phyloP scores from a whole-genome alignment of 2,113 vertebrate species.

The Trichechus manatus region DNA sequence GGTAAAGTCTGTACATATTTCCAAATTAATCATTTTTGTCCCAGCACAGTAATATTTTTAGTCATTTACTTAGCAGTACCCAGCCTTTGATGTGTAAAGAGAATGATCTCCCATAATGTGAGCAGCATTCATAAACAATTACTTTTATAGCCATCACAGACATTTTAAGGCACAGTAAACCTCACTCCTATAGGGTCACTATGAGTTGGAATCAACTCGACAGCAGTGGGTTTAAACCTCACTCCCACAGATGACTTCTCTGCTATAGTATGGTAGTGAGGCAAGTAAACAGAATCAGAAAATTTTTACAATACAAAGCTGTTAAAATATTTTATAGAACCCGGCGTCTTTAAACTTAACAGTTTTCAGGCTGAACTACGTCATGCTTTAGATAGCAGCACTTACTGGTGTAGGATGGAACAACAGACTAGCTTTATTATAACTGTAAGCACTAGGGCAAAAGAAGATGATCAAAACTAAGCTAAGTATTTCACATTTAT shows the following conservation, averaged over 20 bases:
- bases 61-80: constrained; percentile 9
- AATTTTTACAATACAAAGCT: not conserved
- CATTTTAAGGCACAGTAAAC: not conserved
- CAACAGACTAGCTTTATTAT: not conserved
- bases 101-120: not conserved
- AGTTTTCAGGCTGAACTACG: not conserved
- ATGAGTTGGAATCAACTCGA: no score
- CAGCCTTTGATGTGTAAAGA: constrained; percentile 2
- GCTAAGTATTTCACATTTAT: not conserved
- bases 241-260: not conserved
- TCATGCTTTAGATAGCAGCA: not conserved
- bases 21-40: constrained; percentile 13
- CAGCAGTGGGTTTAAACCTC: no score
- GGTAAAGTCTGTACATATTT: not conserved
- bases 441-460: not conserved
- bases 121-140: constrained; percentile 26
- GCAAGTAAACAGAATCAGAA: not conserved
- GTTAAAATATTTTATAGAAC: not conserved
- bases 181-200: not conserved
- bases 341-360: not conserved
- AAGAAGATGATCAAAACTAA: not conserved
- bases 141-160: constrained; percentile 23
- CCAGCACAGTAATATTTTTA: not conserved
- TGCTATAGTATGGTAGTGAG: not conserved
- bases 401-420: not conserved